A percentile compares a stretch with the other conserved stretches of the same genome.
These are phyloP conservation scores for Drosophila anomalata DNA, from an alignment of 2,888 invertebrate genomes.

Conservation along the genomic window DNA sequence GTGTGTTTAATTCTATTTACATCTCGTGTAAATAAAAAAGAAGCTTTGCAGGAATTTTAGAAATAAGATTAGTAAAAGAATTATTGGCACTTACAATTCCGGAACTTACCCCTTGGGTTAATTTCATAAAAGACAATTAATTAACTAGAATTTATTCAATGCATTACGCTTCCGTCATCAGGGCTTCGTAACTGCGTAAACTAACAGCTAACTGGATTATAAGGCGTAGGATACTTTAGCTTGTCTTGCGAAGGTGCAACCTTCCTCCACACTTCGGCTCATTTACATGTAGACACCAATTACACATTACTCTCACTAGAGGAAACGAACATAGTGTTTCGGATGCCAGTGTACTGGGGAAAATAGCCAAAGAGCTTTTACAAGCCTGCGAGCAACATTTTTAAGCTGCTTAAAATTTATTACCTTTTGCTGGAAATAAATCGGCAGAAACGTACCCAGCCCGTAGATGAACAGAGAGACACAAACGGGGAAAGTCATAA, in stretches of 20 bases:
- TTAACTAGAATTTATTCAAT: conserved; percentile 69
- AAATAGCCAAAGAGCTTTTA: conserved; percentile 53
- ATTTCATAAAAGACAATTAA: conserved; percentile 63
- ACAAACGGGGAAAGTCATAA: conserved; percentile 48
- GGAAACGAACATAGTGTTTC: conserved; percentile 15
- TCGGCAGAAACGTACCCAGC: conserved; percentile 57
- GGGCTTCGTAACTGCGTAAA: conserved; percentile 73
- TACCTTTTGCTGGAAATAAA: conserved; percentile 80
- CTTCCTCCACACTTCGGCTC: conserved; percentile 36
- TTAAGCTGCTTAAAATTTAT: conserved; percentile 81
- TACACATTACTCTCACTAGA: not conserved
- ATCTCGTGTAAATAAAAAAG: conserved; percentile 15
- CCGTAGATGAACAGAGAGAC: conserved; percentile 35
- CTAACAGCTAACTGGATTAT: conserved; percentile 79
- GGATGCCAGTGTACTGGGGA: conserved; percentile 49
- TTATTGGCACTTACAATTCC: conserved; percentile 33
- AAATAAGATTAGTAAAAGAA: conserved; percentile 23
- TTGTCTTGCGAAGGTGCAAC: conserved; percentile 74
- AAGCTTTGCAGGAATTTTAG: conserved; percentile 22
- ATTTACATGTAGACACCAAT: conserved; percentile 37
- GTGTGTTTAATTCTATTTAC: conserved; percentile 31
- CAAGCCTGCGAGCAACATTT: conserved; percentile 77
- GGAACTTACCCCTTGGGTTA: conserved; percentile 10
- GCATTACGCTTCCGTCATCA: conserved; percentile 46
- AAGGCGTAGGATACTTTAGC: conserved; percentile 77